Conservation (phyloP, 2,797 vertebrate species). For the Hippopotamyrus pictus region DNA sequence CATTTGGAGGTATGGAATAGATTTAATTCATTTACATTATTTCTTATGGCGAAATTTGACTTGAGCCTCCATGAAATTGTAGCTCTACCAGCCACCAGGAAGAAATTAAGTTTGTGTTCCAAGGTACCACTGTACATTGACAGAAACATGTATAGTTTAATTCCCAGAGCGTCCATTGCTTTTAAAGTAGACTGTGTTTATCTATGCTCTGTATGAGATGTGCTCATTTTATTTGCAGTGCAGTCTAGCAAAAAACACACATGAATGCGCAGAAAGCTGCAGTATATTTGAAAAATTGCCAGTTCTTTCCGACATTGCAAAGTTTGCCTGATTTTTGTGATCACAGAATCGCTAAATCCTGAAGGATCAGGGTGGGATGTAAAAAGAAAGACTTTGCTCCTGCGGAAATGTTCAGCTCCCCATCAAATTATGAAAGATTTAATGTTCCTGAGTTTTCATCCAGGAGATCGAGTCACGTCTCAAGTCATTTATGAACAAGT, state of each 20-base stretch:
- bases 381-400: not conserved
- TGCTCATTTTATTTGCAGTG: not conserved
- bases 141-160: not conserved
- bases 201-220: not conserved
- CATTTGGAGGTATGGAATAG: not conserved
- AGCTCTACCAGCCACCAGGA: not conserved
- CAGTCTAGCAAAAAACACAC: not conserved
- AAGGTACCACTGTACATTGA: not conserved
- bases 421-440: not conserved
- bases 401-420: not conserved
- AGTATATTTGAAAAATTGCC: not conserved
- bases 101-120: not conserved
- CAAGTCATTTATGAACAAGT: not conserved
- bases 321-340: not conserved
- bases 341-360: not conserved
- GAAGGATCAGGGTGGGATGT: not conserved
- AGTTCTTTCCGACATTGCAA: not conserved
- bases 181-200: not conserved
- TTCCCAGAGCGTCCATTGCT: not conserved
- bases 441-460: not conserved
- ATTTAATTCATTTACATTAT: not conserved
- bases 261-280: not conserved
- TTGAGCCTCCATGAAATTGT: not conserved
- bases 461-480: not conserved
- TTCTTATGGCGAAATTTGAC: not conserved